These are phyloP conservation scores for Tetanocera ferruginea DNA, from an alignment of 2,888 invertebrate genomes.

Conservation along the genomic window DNA sequence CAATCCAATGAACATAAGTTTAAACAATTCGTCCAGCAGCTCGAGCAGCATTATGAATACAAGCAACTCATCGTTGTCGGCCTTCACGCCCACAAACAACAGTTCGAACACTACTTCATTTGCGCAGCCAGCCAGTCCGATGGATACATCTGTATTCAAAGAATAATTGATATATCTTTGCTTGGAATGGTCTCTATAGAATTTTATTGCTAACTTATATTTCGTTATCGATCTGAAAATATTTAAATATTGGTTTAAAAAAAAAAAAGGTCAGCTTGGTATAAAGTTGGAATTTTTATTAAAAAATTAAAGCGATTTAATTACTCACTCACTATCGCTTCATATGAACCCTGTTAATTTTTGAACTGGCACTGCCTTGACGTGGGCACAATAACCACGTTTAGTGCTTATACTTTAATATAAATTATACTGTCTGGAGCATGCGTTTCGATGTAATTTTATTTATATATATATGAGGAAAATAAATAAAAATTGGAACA, in stretches of 20 bases:
- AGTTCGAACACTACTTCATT: conserved; percentile 63
- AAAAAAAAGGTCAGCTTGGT: conserved; percentile 16
- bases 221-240: conserved; percentile 15
- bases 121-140: conserved; percentile 79
- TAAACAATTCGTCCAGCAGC: conserved; percentile 67
- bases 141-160: conserved; percentile 78
- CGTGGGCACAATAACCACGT: background rate
- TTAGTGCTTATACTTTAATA: background rate
- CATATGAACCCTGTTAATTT: background rate
- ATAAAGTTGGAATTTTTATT: conserved; percentile 8
- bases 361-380: background rate
- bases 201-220: background rate
- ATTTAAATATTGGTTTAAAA: background rate
- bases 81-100: conserved; percentile 65
- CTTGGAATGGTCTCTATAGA: background rate
- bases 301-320: conserved; percentile 2
- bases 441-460: background rate
- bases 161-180: conserved; percentile 68
- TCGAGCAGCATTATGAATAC: conserved; percentile 59
- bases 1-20: conserved; percentile 63
- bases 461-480: background rate
- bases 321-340: background rate
- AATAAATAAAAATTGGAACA: background rate
- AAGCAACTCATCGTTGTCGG: conserved; percentile 64
- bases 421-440: background rate